A percentile compares a stretch with the other conserved stretches of the same genome.
phyloP scores from a whole-genome alignment of 2,113 vertebrate species.

The Spizaetus ornatus region DNA sequence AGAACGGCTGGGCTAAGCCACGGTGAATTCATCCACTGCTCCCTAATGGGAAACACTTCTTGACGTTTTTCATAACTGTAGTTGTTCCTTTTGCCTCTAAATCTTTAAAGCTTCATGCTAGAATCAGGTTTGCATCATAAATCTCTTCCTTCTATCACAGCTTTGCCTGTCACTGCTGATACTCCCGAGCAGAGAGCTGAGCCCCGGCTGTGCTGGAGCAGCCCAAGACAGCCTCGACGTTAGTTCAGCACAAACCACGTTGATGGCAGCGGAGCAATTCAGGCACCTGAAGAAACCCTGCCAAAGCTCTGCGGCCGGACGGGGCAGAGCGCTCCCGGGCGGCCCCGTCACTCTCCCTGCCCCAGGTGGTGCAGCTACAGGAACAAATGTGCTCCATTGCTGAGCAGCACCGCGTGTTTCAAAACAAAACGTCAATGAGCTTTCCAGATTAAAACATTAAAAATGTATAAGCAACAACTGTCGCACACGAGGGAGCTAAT shows the following conservation, averaged over 20 bases:
- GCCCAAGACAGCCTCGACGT: neutral
- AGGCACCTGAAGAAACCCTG: neutral
- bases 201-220: neutral
- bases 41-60: neutral
- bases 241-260: neutral
- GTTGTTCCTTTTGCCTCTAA: neutral
- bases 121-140: neutral
- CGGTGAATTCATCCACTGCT: neutral
- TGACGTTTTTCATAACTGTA: neutral
- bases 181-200: neutral
- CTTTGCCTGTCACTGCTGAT: neutral
- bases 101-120: neutral
- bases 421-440: slow-evolving; percentile 52
- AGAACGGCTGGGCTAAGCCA: neutral
- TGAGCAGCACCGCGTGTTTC: neutral
- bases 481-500: neutral
- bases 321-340: neutral
- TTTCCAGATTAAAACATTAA: slow-evolving; percentile 67
- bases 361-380: neutral
- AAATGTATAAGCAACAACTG: slow-evolving; percentile 56
- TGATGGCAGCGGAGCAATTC: neutral
- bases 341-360: neutral
- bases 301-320: neutral
- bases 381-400: neutral
- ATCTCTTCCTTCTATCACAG: neutral